Percentiles rank a stretch among this genome's conserved stretches.
Evolutionary conservation across 2,888 invertebrate species (phyloP).

Genomic region (Bibio marci): DNA sequence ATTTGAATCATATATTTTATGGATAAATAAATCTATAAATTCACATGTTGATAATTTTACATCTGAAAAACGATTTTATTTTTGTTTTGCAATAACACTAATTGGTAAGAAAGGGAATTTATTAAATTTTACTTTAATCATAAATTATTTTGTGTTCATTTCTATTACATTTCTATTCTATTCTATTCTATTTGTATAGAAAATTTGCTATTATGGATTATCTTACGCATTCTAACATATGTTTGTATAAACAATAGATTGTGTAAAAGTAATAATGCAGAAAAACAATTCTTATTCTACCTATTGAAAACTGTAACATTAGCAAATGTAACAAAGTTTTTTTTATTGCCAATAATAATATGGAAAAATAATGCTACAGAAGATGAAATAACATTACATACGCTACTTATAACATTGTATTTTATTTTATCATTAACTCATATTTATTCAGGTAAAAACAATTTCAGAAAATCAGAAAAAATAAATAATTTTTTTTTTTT

Average conservation of each 20-base stretch:
- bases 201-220: background rate
- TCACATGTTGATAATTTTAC: conserved; percentile 29
- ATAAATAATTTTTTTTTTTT: too few relatives aligned
- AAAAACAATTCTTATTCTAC: conserved; percentile 8
- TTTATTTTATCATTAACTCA: conserved; percentile 43
- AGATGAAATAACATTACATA: conserved; percentile 30
- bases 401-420: conserved; percentile 43
- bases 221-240: too few relatives aligned
- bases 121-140: background rate
- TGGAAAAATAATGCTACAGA: conserved; percentile 34
- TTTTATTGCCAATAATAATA: conserved; percentile 43
- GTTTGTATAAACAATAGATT: too few relatives aligned
- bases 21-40: conserved; percentile 27
- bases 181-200: background rate
- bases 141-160: background rate
- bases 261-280: too few relatives aligned
- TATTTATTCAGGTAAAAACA: conserved; percentile 40
- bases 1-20: conserved; percentile 64
- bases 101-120: conserved; percentile 21
- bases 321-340: conserved; percentile 39
- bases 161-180: background rate
- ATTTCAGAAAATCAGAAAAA: too few relatives aligned
- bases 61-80: conserved; percentile 41
- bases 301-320: conserved; percentile 40
- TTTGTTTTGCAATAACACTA: conserved; percentile 35